Evolutionary conservation across 2,888 invertebrate species (phyloP), one percentile per base, ranked within the genome.

Genomic region (Rhyacophila evoluta): DNA sequence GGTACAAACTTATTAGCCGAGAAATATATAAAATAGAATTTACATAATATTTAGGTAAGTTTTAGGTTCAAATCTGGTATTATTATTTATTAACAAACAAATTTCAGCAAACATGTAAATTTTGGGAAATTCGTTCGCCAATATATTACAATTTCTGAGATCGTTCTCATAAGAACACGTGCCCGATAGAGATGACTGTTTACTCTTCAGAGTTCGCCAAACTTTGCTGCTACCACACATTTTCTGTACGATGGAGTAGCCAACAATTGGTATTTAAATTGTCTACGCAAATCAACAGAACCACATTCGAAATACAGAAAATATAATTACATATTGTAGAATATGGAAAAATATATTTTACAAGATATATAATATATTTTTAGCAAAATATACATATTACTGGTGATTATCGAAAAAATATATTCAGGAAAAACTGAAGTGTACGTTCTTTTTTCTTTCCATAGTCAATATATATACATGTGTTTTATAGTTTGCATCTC

Each of bases 161-260:
- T 69, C 69, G 69, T 69, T 69, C 33, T 69, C 69, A 69, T 69
- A 69, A 69, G 69, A 69, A 69, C 69, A 69, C 69, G 69, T 69
- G 69, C 33, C 69, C n/a, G 69, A 69, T 69, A 33, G 69, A 29
- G 28, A 69, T 69, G 28, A 69, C 33, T 69, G 69, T 69, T 69
- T 69, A 69, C 69, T 69, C 69, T 69, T 69, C 28, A 33, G 55
- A 55, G 55, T 55, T 69, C 1, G 69, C 69, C 28, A 69, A 69
- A 33, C 69, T 69, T 69, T 69, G 27, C 69, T 28, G 19, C 29
- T 1, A 10, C 0, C 12, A n/a, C 33, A 33, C 5, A 28, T 12
- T 28, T 69, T 12, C 69, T 29, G 55, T 1, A 8, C 10, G n/a
- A 55, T 55, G 55, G 55, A 10, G 55, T 55, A 1, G 25, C 19